Conservation (phyloP, 1,140 invertebrate species). For the Panagrolaimus sp. region DNA sequence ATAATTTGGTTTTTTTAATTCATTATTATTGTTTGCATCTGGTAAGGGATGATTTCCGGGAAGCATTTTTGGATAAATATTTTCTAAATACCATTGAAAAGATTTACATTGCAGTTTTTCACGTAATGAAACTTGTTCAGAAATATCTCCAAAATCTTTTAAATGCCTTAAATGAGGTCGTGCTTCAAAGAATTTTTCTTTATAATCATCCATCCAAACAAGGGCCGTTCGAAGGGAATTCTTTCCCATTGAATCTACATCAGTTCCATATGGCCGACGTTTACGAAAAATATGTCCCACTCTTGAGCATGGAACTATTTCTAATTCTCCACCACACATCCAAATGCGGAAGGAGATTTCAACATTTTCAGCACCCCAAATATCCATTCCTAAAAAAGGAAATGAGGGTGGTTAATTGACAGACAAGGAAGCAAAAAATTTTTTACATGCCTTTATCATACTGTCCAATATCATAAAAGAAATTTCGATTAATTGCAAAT, state of each 20-base stretch:
- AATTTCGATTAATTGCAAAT: constrained; percentile 82
- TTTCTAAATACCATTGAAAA: constrained; percentile 89
- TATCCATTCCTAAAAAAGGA: not conserved
- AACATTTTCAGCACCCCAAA: constrained; percentile 72
- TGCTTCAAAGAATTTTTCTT: constrained; percentile 61
- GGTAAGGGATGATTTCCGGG: constrained; percentile 6
- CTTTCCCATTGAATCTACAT: constrained; percentile 71
- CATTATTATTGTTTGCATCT: not conserved
- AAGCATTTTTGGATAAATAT: constrained; percentile 71
- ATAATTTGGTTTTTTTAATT: not conserved
- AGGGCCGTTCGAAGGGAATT: constrained; percentile 81
- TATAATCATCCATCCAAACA: constrained; percentile 89
- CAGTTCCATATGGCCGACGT: constrained; percentile 75
- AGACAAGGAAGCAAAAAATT: constrained; percentile 78
- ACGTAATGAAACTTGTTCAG: constrained; percentile 72
- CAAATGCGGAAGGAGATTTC: constrained; percentile 78
- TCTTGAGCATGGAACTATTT: constrained; percentile 51
- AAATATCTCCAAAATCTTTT: constrained; percentile 70
- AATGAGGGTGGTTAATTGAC: constrained; percentile 19
- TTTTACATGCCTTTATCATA: constrained; percentile 89
- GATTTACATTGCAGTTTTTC: constrained; percentile 75
- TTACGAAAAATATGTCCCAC: constrained; percentile 84
- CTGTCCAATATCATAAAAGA: constrained; percentile 81
- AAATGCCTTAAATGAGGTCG: constrained; percentile 12
- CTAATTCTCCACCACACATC: constrained; percentile 56